Percentiles rank a stretch among this genome's conserved stretches.
These are phyloP conservation scores for Tauraco erythrolophus DNA, from an alignment of 2,113 vertebrate species.

Conservation along the genomic window DNA sequence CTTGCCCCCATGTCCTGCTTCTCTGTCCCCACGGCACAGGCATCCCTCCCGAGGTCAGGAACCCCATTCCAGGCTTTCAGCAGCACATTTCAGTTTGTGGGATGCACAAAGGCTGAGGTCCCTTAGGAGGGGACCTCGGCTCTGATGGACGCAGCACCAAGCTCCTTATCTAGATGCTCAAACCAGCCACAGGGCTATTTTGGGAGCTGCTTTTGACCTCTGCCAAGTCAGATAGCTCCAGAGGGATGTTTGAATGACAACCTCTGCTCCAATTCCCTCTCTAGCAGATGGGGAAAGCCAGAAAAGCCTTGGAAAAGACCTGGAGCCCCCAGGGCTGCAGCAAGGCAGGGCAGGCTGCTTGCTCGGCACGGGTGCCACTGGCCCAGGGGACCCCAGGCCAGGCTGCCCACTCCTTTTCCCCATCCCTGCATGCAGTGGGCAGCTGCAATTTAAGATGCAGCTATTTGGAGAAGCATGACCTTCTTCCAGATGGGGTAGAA, in stretches of 20 bases:
- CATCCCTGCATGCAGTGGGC: not conserved
- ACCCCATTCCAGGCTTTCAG: not conserved
- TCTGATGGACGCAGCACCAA: accelerated
- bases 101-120: not conserved
- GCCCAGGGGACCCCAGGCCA: not conserved
- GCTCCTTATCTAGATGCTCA: not conserved
- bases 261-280: not conserved
- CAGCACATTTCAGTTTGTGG: not conserved
- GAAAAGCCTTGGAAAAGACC: not conserved
- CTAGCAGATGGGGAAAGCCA: not conserved
- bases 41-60: not conserved
- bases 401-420: not conserved
- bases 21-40: no score
- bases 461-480: conserved; percentile 22
- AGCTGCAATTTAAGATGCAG: not conserved
- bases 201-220: not conserved
- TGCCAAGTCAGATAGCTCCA: not conserved
- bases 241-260: not conserved
- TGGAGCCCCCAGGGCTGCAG: not conserved
- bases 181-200: not conserved
- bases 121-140: not conserved
- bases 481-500: conserved; percentile 3
- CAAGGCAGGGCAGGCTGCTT: not conserved
- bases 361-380: accelerated
- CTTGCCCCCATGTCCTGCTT: no score